Evolutionary conservation across 2,888 invertebrate genomes (phyloP), one percentile per base, ranked within the genome.

Genomic region (Erebia palarica): DNA sequence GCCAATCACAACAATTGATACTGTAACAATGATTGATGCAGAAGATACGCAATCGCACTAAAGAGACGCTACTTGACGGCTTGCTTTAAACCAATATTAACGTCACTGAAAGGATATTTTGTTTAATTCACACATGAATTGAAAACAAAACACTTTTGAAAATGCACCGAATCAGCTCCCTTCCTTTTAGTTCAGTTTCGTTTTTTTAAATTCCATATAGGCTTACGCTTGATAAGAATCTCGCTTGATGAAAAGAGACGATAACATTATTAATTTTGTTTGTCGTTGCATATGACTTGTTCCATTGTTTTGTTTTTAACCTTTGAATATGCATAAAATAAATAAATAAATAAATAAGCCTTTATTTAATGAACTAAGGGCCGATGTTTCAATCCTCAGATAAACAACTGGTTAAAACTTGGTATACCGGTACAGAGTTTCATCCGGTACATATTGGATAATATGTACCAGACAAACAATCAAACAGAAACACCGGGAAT

Each of bases 171-270:
- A 36, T 36, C 36, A 36, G 36, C 0, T 36, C 36, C 36, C 36
- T 36, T 36, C 36, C 36, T 36, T 36, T 36, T 16, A 11, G 42
- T 44, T 60, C 10, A 59, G 60, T 60, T 60, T 1, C 59, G 5
- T 60, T 42, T n/a, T 27, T 60, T 42, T 42, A 36, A 59, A 13
- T 58, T 58, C 27, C 21, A 58, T 16, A 42, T 11, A 44, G 7
- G n/a, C 42, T 10, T n/a, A 11, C 42, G 60, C 42, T 60, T 44
- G 42, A 44, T 60, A 60, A 44, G 16, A 18, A 60, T 60, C 60
- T 60, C 60, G 16, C 60, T 10, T n/a, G 60, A 60, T 60, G 60
- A 11, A 60, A 42, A 60, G 16, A 60, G 60, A 36, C 5, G 60
- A 60, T 16, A 42, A 60, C n/a, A 42, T 16, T 42, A 11, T 44